Evolutionary conservation across 2,797 vertebrate species (phyloP).

Genomic region (Paramormyrops hopkinsi): DNA sequence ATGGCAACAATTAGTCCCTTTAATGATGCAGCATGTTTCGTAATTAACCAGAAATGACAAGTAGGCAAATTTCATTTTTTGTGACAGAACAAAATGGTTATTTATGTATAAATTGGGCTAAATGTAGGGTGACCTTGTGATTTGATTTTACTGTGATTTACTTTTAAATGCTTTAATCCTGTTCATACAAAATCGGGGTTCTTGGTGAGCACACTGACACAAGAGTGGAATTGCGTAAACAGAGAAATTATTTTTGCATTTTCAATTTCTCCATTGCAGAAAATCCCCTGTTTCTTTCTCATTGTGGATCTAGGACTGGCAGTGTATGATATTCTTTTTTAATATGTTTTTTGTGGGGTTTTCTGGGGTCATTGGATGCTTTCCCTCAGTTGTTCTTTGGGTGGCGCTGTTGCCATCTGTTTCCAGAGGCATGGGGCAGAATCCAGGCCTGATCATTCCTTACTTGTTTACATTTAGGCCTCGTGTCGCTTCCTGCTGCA

Average conservation of each 20-base stretch:
- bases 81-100: neutral
- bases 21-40: neutral
- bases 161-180: neutral
- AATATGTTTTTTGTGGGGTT: neutral
- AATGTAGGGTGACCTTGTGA: neutral
- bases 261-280: neutral
- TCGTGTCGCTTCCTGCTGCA: neutral
- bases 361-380: neutral
- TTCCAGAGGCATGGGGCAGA: neutral
- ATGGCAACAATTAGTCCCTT: constrained; percentile 1
- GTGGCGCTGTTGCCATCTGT: neutral
- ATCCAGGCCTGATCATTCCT: neutral
- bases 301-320: neutral
- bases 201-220: neutral
- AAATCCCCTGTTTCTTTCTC: neutral
- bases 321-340: neutral
- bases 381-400: neutral
- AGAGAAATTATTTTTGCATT: constrained; percentile 3
- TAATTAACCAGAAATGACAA: constrained; percentile 7
- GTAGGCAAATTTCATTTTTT: neutral
- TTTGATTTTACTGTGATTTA: neutral
- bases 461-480: neutral
- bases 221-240: neutral
- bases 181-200: neutral
- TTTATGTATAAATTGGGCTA: neutral